Evolutionary conservation across 2,113 vertebrate genomes (phyloP).

Genomic region (Cryptomyrus ogoouensis): DNA sequence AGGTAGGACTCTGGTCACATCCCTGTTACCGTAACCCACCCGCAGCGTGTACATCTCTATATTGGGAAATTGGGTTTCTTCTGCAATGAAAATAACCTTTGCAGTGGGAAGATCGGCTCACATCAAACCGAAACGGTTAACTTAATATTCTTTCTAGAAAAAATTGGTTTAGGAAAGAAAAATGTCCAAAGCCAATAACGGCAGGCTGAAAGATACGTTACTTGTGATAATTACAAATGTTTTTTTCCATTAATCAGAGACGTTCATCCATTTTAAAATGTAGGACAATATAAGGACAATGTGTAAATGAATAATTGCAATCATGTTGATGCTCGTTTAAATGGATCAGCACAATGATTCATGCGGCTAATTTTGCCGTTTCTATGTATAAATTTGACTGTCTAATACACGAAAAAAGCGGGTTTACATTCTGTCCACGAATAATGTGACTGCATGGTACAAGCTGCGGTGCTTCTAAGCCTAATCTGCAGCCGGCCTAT

Average conservation of each 20-base stretch:
- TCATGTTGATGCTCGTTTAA: background rate
- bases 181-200: background rate
- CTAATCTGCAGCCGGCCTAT: background rate
- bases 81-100: background rate
- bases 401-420: background rate
- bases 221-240: background rate
- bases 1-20: conserved; percentile 51
- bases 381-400: conserved; percentile 1
- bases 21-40: background rate
- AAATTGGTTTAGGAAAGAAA: background rate
- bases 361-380: background rate
- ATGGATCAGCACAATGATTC: background rate
- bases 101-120: background rate
- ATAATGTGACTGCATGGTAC: background rate
- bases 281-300: background rate
- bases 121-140: background rate
- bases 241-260: background rate
- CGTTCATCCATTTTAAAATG: background rate
- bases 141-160: background rate
- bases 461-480: background rate
- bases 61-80: background rate
- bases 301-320: conserved; percentile 1
- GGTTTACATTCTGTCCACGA: background rate
- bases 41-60: background rate
- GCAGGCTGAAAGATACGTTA: background rate